phyloP scores from a whole-genome alignment of 2,113 vertebrate species.

The Labrus mixtus region DNA sequence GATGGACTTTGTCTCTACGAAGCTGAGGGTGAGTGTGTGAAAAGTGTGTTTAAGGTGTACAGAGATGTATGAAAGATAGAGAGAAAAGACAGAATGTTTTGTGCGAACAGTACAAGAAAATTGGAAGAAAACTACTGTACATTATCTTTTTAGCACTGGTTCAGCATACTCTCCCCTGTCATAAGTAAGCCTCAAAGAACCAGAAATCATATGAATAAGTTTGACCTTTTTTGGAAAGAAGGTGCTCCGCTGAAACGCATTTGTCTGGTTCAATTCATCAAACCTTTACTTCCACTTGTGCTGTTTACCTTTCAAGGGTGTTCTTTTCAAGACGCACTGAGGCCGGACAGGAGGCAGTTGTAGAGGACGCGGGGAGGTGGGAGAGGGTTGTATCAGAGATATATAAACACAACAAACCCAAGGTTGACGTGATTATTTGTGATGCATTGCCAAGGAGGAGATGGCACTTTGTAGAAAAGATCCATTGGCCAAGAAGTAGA shows the following conservation, averaged over 20 bases:
- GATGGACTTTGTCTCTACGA: conserved; percentile 52
- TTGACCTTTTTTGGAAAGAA: conserved; percentile 19
- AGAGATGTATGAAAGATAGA: neutral
- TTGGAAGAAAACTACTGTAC: neutral
- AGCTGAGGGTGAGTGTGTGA: neutral
- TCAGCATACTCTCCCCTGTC: neutral
- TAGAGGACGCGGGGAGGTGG: conserved; percentile 41
- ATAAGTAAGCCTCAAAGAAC: conserved; percentile 27
- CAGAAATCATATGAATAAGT: conserved; percentile 34
- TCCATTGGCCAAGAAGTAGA: conserved; percentile 43
- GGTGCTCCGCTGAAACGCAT: conserved; percentile 17
- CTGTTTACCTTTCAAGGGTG: conserved; percentile 71
- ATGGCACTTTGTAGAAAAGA: conserved; percentile 41
- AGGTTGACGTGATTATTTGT: conserved; percentile 68
- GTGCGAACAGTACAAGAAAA: conserved; percentile 5
- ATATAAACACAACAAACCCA: conserved; percentile 70
- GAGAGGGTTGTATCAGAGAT: conserved; percentile 64
- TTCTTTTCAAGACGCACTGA: conserved; percentile 24
- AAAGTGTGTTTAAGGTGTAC: neutral
- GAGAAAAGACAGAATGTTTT: neutral
- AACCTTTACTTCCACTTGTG: neutral
- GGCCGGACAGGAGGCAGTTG: conserved; percentile 43
- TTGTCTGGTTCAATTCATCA: conserved; percentile 39
- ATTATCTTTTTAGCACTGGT: neutral
- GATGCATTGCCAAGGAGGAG: conserved; percentile 52